Conservation (phyloP, 2,888 invertebrate species). For the Dascillus cervinus region DNA sequence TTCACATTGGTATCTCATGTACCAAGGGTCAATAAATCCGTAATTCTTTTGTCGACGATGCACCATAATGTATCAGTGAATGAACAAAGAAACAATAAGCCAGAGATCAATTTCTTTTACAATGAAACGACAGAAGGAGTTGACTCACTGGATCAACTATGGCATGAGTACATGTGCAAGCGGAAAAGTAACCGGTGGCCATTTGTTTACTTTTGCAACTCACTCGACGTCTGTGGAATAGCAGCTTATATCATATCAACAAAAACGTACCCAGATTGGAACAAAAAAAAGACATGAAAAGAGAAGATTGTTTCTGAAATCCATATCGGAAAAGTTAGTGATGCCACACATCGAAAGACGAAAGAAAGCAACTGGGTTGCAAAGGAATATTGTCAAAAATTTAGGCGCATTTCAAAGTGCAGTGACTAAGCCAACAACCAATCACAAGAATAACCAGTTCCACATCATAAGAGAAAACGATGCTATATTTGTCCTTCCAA, state of each 20-base stretch:
- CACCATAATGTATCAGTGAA: slow-evolving; percentile 9
- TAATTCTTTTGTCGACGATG: slow-evolving; percentile 8
- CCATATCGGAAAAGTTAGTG: no score
- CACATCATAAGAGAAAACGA: no score
- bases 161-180: slow-evolving; percentile 1
- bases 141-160: slow-evolving; percentile 1
- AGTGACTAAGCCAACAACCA: no score
- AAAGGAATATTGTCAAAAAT: no score
- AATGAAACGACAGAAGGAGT: slow-evolving; percentile 2
- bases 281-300: no score
- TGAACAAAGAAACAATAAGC: slow-evolving; percentile 10
- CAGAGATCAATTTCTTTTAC: slow-evolving; percentile 3
- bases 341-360: no score
- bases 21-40: slow-evolving; percentile 15
- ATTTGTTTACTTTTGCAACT: neutral
- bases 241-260: slow-evolving; percentile 1
- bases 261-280: no score
- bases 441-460: no score
- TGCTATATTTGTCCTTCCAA: no score
- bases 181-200: neutral
- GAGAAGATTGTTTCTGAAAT: no score
- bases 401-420: no score
- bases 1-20: slow-evolving; percentile 20
- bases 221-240: neutral
- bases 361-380: no score